Evolutionary conservation across 64 coral and sea anemone genomes (phyloP).

Genomic region (Astreopora myriophthalma): DNA sequence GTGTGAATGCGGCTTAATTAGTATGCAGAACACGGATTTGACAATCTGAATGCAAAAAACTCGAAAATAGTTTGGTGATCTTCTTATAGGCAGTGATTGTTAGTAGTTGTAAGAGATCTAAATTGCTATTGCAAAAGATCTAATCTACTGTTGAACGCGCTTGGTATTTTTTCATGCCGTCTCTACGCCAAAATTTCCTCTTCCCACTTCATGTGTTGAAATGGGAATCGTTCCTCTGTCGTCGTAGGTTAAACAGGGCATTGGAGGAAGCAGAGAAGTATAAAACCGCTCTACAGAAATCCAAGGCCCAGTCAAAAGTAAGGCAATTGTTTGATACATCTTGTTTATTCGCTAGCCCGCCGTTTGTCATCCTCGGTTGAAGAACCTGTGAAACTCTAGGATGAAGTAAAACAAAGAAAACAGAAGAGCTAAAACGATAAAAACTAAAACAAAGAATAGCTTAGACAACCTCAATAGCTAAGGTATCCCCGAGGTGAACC

Average conservation of each 20-base stretch:
- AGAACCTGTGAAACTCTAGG: too few species aligned
- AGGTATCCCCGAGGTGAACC: too few species aligned
- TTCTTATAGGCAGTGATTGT: neutral
- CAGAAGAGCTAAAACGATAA: too few species aligned
- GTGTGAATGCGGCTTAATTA: too few species aligned
- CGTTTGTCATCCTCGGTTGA: neutral
- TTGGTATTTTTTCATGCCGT: neutral
- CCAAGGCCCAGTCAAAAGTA: constrained; percentile 90
- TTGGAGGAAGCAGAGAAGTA: constrained; percentile 95
- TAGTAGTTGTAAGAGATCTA: neutral
- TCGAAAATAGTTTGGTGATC: too few species aligned
- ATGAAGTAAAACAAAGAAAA: too few species aligned
- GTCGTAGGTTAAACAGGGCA: constrained; percentile 88
- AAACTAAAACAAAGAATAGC: too few species aligned
- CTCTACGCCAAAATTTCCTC: neutral
- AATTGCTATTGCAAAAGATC: too few species aligned
- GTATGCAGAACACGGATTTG: too few species aligned
- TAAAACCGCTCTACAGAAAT: constrained; percentile 87
- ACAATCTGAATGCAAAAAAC: too few species aligned
- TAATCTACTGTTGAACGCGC: neutral
- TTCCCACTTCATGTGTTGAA: neutral
- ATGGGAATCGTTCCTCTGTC: neutral
- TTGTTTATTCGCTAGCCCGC: neutral
- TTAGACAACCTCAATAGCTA: too few species aligned
- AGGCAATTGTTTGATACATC: neutral